A percentile compares a stretch with the other conserved stretches of the same genome.
These are phyloP conservation scores for Cyprinus carpio DNA, from an alignment of 2,113 vertebrate genomes.

Conservation along the genomic window DNA sequence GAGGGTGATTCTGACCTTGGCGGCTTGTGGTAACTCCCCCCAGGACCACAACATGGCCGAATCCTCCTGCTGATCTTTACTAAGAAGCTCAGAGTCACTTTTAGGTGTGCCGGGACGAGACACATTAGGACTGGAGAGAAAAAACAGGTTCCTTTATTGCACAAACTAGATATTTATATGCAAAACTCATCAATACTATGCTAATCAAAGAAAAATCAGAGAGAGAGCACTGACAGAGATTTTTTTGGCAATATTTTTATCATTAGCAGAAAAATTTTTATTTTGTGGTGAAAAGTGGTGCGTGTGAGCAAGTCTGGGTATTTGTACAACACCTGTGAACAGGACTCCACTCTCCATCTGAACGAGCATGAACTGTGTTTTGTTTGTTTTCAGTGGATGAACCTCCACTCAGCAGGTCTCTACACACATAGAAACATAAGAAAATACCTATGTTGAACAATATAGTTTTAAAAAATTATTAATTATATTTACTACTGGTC, in stretches of 20 bases:
- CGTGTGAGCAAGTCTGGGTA: not conserved
- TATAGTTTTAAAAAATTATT: not conserved
- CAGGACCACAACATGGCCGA: conserved; percentile 92
- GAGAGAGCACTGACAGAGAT: not conserved
- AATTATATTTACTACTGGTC: not conserved
- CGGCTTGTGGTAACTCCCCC: conserved; percentile 92
- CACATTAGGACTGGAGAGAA: conserved; percentile 61
- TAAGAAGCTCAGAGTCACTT: conserved; percentile 92
- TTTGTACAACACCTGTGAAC: conserved; percentile 75
- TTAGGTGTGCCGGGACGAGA: conserved; percentile 87
- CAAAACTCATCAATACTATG: not conserved
- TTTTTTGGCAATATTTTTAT: not conserved
- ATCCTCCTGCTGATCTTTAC: conserved; percentile 71
- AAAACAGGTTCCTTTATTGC: not conserved
- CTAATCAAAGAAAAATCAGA: not conserved
- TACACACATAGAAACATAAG: conserved; percentile 56
- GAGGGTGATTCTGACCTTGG: conserved; percentile 73
- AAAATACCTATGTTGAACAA: not conserved
- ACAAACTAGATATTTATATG: not conserved
- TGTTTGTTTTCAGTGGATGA: conserved; percentile 68
- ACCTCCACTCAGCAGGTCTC: conserved; percentile 64
- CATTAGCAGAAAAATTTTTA: not conserved
- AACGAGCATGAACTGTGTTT: conserved; percentile 75
- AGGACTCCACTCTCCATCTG: conserved; percentile 88
- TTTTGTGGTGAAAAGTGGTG: not conserved